phyloP scores from a whole-genome alignment of 2,888 invertebrate genomes.

The Coenonympha arcania region DNA sequence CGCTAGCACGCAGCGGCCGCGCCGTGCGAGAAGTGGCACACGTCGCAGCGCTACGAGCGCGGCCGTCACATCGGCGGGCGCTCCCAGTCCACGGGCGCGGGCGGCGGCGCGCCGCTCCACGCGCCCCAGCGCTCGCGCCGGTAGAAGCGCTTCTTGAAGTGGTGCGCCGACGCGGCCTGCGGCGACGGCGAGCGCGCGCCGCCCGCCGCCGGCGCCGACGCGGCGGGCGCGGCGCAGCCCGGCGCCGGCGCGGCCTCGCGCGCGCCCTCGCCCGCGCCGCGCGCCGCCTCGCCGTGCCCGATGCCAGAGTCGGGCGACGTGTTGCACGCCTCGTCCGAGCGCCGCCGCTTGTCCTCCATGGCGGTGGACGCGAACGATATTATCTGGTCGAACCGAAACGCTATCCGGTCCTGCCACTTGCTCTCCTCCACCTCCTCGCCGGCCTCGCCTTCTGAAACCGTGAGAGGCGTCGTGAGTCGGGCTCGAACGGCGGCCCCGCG shows the following conservation, averaged over 20 bases:
- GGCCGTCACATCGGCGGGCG: constrained; percentile 67
- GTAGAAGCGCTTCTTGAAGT: constrained; percentile 90
- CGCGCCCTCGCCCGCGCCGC: constrained; percentile 34
- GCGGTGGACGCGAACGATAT: constrained; percentile 95
- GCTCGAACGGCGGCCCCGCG: neutral
- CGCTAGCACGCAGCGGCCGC: constrained; percentile 18
- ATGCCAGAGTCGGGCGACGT: constrained; percentile 91
- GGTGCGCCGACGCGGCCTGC: constrained; percentile 62
- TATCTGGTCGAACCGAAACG: constrained; percentile 93
- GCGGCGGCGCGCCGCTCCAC: constrained; percentile 60
- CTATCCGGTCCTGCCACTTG: constrained; percentile 94
- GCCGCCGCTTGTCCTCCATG: constrained; percentile 86
- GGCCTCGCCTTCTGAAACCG: constrained; percentile 71
- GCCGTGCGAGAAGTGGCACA: constrained; percentile 25
- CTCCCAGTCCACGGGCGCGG: constrained; percentile 62
- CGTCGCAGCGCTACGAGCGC: constrained; percentile 32
- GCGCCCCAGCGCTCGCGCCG: constrained; percentile 80
- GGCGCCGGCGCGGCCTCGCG: constrained; percentile 52
- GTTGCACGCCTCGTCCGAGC: constrained; percentile 87
- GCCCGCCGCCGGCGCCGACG: constrained; percentile 29
- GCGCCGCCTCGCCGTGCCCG: constrained; percentile 77
- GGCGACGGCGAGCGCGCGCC: constrained; percentile 59
- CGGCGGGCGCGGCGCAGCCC: constrained; percentile 43
- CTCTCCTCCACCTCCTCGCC: constrained; percentile 84
- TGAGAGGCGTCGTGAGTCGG: constrained; percentile 11